Base-by-base conservation (phyloP, 2,113 vertebrate species). In the Empidonax traillii region DNA sequence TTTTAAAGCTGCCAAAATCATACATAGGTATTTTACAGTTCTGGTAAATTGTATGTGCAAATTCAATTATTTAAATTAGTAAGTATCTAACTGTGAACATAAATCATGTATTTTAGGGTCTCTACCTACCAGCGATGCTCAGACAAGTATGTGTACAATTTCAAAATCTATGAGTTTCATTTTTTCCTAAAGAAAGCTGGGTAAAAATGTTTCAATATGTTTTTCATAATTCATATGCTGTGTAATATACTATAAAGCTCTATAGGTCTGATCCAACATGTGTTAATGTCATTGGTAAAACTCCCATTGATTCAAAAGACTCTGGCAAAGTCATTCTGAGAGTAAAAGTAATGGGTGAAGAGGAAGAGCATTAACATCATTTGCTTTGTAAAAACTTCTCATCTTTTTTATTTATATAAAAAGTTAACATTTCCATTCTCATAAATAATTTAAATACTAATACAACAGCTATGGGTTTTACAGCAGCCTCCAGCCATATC, bases 1-100 rank as follows among this genome's bases (percentile, higher is more conserved):
- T 87, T 92, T 94, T 81, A 69, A 35, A 89, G 61, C 31, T 94
- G 49, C 44, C 58, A 55, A 94, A 95, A 68, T 55, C 56, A 92
- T 30, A 59, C 16, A 44, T 46, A 6, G 28, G n/a, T 73, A 69
- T 85, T 91, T 97, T 85, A 82, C 44, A 82, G 17, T 78, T 93
- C 37, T 46, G 53, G 52, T 59, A 78, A 93, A 66, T 30, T 66
- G 33, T 71, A 41, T 49, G 25, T 53, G 76, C 16, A 73, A 46
- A 80, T 80, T 30, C 30, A 68, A 85, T 89, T 87, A 87, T 68
- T 92, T 78, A 87, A 91, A 92, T 72, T 2, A 65, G 22, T 61
- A 78, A 59, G 14, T 53, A 59, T 44, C 44, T 62, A 78, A 68
- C 47, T 76, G 22, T 65, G 77, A 87, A 61, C 17, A 95, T 68